These are phyloP conservation scores for Seriola quinqueradiata DNA, from an alignment of 2,113 vertebrate genomes.

Conservation along the genomic window DNA sequence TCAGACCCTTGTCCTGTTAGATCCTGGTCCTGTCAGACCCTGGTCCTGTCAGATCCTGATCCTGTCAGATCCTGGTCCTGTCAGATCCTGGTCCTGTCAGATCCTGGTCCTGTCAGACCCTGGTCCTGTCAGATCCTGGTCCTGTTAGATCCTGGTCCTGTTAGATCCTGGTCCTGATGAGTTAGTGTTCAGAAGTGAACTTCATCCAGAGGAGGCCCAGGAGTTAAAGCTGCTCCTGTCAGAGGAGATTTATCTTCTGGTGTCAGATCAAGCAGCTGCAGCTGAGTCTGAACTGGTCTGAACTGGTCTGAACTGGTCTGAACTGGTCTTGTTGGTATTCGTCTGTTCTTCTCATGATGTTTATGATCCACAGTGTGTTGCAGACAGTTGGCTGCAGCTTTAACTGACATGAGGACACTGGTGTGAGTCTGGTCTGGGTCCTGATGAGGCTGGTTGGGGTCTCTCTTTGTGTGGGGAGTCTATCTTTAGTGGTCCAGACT, in stretches of 20 bases:
- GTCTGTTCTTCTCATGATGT: not conserved
- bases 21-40: not conserved
- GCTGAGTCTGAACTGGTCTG: not conserved
- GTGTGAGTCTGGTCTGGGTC: not conserved
- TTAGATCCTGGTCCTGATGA: not conserved
- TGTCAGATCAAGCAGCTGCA: not conserved
- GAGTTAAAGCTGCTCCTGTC: not conserved
- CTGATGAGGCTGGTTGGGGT: slow-evolving; percentile 8
- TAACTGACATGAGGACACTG: not conserved
- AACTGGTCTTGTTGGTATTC: not conserved
- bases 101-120: not conserved
- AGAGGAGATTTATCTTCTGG: not conserved
- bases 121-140: not conserved
- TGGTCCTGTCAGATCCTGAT: not conserved
- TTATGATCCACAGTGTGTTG: slow-evolving; percentile 16
- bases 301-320: not conserved
- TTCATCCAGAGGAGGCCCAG: not conserved
- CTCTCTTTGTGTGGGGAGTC: slow-evolving; percentile 18
- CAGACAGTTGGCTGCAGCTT: slow-evolving; percentile 1
- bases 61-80: not conserved
- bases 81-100: not conserved
- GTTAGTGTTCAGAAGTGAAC: not conserved
- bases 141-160: not conserved
- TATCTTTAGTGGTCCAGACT: slow-evolving; percentile 20
- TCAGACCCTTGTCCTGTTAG: not conserved